A percentile compares a stretch with the other conserved stretches of the same genome.
These are phyloP conservation scores for Acleris sparsana DNA, from an alignment of 2,888 invertebrate genomes.

Conservation along the genomic window DNA sequence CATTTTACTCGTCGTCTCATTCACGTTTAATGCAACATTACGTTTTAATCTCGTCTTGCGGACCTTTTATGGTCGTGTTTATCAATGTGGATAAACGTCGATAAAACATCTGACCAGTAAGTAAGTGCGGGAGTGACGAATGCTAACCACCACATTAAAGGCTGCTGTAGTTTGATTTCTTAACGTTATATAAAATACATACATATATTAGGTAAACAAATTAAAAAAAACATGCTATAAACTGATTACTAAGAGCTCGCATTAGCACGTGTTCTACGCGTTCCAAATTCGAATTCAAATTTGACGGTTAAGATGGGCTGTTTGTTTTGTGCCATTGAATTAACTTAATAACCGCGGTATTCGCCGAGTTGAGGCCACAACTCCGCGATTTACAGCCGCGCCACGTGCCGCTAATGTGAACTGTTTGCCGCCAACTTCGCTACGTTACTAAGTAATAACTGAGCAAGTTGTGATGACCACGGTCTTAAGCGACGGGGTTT, in stretches of 20 bases:
- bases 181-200: too few species aligned
- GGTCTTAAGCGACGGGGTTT: conserved; percentile 2
- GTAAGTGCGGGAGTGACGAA: too few species aligned
- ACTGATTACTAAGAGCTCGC: conserved; percentile 4
- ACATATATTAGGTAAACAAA: too few species aligned
- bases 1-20: too few species aligned
- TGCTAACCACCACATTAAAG: too few species aligned
- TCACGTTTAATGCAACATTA: too few species aligned
- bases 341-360: conserved; percentile 51
- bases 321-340: conserved; percentile 45
- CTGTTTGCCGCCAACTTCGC: conserved; percentile 47
- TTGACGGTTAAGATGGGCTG: conserved; percentile 30
- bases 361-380: conserved; percentile 51
- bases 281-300: conserved; percentile 23
- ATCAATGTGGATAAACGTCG: too few species aligned
- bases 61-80: too few species aligned
- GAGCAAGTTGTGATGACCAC: conserved; percentile 32
- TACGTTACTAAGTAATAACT: conserved; percentile 39
- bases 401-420: conserved; percentile 60
- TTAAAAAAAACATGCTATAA: too few species aligned
- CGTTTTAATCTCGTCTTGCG: too few species aligned
- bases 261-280: conserved; percentile 3
- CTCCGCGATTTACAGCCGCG: conserved; percentile 57
- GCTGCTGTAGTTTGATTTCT: too few species aligned
- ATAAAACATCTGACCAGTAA: too few species aligned